Evolutionary conservation across 2,888 invertebrate species (phyloP), one percentile per base, ranked within the genome.

Genomic region (Tanytarsus gracilentus): DNA sequence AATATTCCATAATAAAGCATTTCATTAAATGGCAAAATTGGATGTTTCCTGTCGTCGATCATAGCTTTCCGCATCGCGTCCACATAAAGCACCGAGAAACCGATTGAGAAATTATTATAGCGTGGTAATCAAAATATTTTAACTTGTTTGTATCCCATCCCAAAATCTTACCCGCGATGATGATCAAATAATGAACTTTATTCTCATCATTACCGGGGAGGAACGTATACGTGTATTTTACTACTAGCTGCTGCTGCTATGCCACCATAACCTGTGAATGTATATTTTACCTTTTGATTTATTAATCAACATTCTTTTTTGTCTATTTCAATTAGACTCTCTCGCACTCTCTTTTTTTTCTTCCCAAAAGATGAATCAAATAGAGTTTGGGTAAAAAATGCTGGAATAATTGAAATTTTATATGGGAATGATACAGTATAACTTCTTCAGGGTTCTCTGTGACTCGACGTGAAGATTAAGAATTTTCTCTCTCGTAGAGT

Each of bases 11-110:
- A 33, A 18, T 51, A 51, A 52, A 52, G 36, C 40, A 55, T 55
- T 55, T 40, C 55, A 55, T 55, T 55, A 55, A 40, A 55, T 55
- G 55, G 40, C 55, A 55, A 55, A 39, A 55, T 55, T 55, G 55
- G 26, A 55, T 26, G 40, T 55, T 55, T 55, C 55, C 55, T 55
- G 55, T 55, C 55, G 11, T 21, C 44, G 11, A 21, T 44, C 18
- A 11, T 44, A 21, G n/a, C 16, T 36, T 16, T 36, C 36, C n/a
- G n/a, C 18, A 23, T 44, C 18, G 23, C 44, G 44, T 44, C 44
- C 44, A 44, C 44, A 23, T 44, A 44, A 44, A 44, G 21, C 44
- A 44, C 44, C n/a, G n/a, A n/a, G 11, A 36, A 11, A 44, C 23
- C 21, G 44, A 44, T 44, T 21, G 21, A 44, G 18, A 44, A 44